Base-by-base conservation (phyloP, 2,113 vertebrate species). In the Struthio camelus region DNA sequence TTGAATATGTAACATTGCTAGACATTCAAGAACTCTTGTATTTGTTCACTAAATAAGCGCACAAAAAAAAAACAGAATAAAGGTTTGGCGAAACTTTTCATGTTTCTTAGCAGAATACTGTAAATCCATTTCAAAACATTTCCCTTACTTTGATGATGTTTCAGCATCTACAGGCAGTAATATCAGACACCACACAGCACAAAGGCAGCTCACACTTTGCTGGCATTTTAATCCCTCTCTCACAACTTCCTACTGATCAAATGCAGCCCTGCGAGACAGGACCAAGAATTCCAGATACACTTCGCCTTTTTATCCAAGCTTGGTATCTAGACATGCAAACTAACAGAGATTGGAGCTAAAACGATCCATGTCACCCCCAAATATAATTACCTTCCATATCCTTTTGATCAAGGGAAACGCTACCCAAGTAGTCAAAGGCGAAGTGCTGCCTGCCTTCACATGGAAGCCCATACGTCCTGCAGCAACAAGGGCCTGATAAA, bases 401-500 rank as follows among this genome's bases (percentile, higher is more conserved):
- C 27, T 58, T 30, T 25, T 36, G 54, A 53, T 34, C 54, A 40
- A 34, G 54, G 46, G 50, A 91, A 95, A 75, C 23, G 17, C 17
- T 46, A 83, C 4, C 48, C 9, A 65, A 62, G 40, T 4, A 17
- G 14, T 83, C 44, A 75, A 75, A 75, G 46, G n/a, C 25, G 22
- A 48, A 51, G n/a, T 6, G 14, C 44, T 38, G 30, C 16, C 4
- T 3, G 14, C 6, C 14, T 11, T 73, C 38, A 71, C 20, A 13
- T 13, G 61, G 38, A 61, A 77, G 51, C 42, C 38, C 25, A 0
- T 5, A 62, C 22, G 50, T 0, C 0, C 32, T 23, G 22, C 30
- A 70, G 34, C 7, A 25, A 46, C 38, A 44, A 14, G 1, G 7
- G 40, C 40, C 1, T 4, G 30, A 48, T 28, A 13, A 67, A 89